Base-by-base conservation (phyloP, 2,113 vertebrate species). In the Raja brachyura region DNA sequence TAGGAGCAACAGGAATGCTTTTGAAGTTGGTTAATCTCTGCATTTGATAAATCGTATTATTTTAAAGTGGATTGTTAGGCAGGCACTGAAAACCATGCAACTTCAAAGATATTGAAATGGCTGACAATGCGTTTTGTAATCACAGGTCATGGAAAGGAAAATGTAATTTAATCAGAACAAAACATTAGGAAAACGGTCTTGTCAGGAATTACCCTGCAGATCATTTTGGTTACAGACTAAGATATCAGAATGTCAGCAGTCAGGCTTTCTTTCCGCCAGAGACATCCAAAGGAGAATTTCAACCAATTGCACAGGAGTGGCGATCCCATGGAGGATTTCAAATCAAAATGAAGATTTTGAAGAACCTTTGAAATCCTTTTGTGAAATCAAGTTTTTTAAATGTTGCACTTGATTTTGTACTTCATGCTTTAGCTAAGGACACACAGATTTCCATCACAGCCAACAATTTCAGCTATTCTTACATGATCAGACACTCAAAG, bases 21-120 rank as follows among this genome's bases (percentile, higher is more conserved):
- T 95, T 96, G 93, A 96, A 95, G 94, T 95, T 20, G 93, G 95
- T 96, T 97, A 97, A 96, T 96, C 96, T 96, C 94, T 81, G 0
- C 95, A 95, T 96, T 95, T 94, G 74, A 95, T 94, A 94, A 95
- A 94, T 94, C 95, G 93, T 95, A 95, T 94, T 93, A 48, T 96
- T 93, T 96, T 96, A 96, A 95, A 96, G 95, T 94, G 90, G 95
- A 94, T 94, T 94, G 94, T 94, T 94, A 94, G 95, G 94, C 76
- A 94, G 93, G 93, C 22, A 73, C 68, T 54, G 93, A 93, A 81
- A 93, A 93, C 86, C 14, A 31, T 94, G 74, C 0, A 0, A 22
- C 48, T 0, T 0, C 68, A 78, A 79, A 90, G 92, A 75, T 28
- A 6, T 28, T 11, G 33, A 92, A 73, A 48, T 54, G 33, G 22